Percentiles rank a stretch among this genome's conserved stretches.
These are phyloP conservation scores for Zoanthus sansibaricus DNA, from an alignment of 92 coral and sea anemone genomes.

Conservation along the genomic window DNA sequence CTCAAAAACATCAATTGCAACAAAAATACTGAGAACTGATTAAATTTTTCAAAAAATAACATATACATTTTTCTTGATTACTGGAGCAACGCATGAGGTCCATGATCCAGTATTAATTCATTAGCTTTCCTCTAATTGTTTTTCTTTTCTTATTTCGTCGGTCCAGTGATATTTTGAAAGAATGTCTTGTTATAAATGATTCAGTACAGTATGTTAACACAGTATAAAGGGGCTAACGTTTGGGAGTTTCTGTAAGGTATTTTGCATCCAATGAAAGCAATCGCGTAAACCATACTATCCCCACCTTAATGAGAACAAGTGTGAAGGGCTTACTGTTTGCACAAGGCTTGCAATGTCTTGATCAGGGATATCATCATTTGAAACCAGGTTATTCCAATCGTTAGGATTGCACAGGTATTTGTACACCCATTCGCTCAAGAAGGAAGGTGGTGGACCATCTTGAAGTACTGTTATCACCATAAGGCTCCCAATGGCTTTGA, in stretches of 20 bases:
- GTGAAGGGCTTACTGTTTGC: constrained; percentile 38
- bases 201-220: constrained; percentile 13
- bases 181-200: constrained; percentile 10
- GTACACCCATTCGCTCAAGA: constrained; percentile 26
- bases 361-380: constrained; percentile 35
- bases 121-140: constrained; percentile 17
- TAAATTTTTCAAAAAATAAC: not conserved
- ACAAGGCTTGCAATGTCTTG: constrained; percentile 36
- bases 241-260: constrained; percentile 24
- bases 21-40: constrained; percentile 10
- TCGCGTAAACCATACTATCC: constrained; percentile 18
- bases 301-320: constrained; percentile 33
- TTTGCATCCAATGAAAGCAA: constrained; percentile 28
- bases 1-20: constrained; percentile 28
- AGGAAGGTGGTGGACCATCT: constrained; percentile 35
- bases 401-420: constrained; percentile 36
- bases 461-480: constrained; percentile 42
- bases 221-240: constrained; percentile 26
- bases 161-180: constrained; percentile 22
- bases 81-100: constrained; percentile 9
- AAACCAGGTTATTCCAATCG: constrained; percentile 36
- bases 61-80: constrained; percentile 23
- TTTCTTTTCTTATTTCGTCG: constrained; percentile 14
- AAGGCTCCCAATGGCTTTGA: constrained; percentile 31
- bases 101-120: constrained; percentile 4